Conservation (phyloP, 2,888 invertebrate species). For the Scaptomyza tumidula region DNA sequence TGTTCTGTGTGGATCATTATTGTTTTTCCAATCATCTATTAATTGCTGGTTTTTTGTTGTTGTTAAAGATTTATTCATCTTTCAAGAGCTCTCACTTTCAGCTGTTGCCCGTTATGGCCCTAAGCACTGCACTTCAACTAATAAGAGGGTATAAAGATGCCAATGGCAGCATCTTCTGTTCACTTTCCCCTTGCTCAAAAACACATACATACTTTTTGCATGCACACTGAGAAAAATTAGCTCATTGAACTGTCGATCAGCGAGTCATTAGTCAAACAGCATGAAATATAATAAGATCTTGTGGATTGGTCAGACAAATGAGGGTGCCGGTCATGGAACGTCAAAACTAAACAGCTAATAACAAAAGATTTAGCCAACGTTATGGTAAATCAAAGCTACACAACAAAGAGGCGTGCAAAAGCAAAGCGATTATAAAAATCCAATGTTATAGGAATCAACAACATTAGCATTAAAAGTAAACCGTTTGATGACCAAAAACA, state of each 20-base stretch:
- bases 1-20: conserved; percentile 10
- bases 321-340: conserved; percentile 41
- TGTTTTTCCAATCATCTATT: conserved; percentile 17
- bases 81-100: conserved; percentile 52
- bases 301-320: conserved; percentile 43
- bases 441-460: conserved; percentile 6
- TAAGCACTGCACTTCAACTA: conserved; percentile 37
- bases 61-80: background rate
- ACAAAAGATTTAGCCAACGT: conserved; percentile 57
- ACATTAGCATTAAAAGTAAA: conserved; percentile 62
- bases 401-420: conserved; percentile 31
- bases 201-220: conserved; percentile 25
- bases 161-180: conserved; percentile 50
- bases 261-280: conserved; percentile 70
- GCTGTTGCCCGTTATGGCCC: conserved; percentile 32
- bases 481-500: conserved; percentile 20
- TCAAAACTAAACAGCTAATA: conserved; percentile 57
- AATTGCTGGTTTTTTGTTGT: conserved; percentile 17
- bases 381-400: conserved; percentile 50
- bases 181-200: conserved; percentile 48
- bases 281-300: conserved; percentile 12
- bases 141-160: conserved; percentile 47
- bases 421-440: conserved; percentile 3
- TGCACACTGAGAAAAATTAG: conserved; percentile 64
- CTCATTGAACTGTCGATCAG: conserved; percentile 74